phyloP scores from a whole-genome alignment of 1,140 invertebrate species.

The Drosophila ambigua region DNA sequence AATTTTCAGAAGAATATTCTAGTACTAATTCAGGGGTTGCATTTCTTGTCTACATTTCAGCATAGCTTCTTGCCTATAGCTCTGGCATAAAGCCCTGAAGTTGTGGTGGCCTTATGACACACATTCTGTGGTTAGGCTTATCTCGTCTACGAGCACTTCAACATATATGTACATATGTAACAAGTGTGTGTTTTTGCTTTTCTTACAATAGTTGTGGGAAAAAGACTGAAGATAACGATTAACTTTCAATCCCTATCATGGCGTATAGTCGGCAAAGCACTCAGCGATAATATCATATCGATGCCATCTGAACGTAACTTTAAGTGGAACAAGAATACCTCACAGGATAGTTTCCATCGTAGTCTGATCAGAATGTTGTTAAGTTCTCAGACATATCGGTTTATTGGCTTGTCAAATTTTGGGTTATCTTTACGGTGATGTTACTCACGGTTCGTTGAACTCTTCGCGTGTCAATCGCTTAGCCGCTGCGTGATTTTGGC shows the following conservation, averaged over 20 bases:
- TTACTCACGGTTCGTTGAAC: slow-evolving; percentile 31
- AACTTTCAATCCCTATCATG: slow-evolving; percentile 27
- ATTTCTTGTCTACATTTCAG: slow-evolving; percentile 21
- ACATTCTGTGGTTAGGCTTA: slow-evolving; percentile 76
- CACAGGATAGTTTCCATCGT: too few relatives aligned
- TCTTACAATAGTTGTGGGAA: slow-evolving; percentile 17
- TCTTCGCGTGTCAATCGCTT: not conserved
- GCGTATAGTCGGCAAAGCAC: slow-evolving; percentile 47
- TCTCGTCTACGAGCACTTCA: slow-evolving; percentile 27
- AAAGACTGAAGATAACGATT: slow-evolving; percentile 36
- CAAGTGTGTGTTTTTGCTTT: slow-evolving; percentile 37
- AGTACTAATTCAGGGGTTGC: slow-evolving; percentile 8
- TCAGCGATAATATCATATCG: slow-evolving; percentile 16
- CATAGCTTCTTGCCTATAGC: slow-evolving; percentile 54
- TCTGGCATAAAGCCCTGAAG: slow-evolving; percentile 65
- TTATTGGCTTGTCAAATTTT: slow-evolving; percentile 21
- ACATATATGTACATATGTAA: slow-evolving; percentile 8
- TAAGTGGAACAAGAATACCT: too few relatives aligned
- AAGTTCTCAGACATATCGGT: slow-evolving; percentile 5
- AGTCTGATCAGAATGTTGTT: slow-evolving; percentile 1
- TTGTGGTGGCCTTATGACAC: slow-evolving; percentile 80
- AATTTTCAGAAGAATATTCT: slow-evolving; percentile 20
- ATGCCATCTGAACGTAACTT: too few relatives aligned
- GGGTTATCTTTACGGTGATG: slow-evolving; percentile 17
- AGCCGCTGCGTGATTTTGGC: slow-evolving; percentile 17